phyloP scores from a whole-genome alignment of 2,888 invertebrate species.

The Zaprionus lineosus region DNA sequence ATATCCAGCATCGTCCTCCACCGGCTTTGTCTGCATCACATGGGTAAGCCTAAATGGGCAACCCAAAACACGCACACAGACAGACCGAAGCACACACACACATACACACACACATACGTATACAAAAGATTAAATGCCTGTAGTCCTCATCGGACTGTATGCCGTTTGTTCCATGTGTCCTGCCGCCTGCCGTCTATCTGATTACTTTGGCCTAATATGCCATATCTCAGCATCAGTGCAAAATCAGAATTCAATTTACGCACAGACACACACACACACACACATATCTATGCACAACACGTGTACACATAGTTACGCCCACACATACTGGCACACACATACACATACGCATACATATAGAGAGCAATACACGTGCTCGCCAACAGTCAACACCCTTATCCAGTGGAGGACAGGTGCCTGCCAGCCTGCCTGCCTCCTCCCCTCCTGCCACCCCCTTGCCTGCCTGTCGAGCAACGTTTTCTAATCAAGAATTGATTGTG shows the following conservation, averaged over 20 bases:
- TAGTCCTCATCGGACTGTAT: constrained; percentile 12
- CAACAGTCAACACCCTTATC: constrained; percentile 40
- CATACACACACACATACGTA: constrained; percentile 29
- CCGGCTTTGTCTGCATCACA: constrained; percentile 39
- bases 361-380: neutral
- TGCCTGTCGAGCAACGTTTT: constrained; percentile 65
- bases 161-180: neutral
- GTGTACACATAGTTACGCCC: constrained; percentile 5
- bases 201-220: constrained; percentile 78
- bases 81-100: constrained; percentile 41
- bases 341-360: constrained; percentile 39
- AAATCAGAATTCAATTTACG: constrained; percentile 79
- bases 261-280: constrained; percentile 55
- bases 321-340: constrained; percentile 29
- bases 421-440: neutral
- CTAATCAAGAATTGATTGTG: constrained; percentile 79
- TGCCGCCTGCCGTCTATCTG: constrained; percentile 44
- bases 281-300: constrained; percentile 4
- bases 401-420: constrained; percentile 55
- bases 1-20: neutral
- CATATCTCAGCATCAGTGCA: constrained; percentile 79
- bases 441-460: neutral
- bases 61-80: constrained; percentile 58
- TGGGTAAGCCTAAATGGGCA: constrained; percentile 78
- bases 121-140: constrained; percentile 70